Evolutionary conservation across 2,113 vertebrate species (phyloP), one percentile per base, ranked within the genome.

Genomic region (Carlito syrichta): DNA sequence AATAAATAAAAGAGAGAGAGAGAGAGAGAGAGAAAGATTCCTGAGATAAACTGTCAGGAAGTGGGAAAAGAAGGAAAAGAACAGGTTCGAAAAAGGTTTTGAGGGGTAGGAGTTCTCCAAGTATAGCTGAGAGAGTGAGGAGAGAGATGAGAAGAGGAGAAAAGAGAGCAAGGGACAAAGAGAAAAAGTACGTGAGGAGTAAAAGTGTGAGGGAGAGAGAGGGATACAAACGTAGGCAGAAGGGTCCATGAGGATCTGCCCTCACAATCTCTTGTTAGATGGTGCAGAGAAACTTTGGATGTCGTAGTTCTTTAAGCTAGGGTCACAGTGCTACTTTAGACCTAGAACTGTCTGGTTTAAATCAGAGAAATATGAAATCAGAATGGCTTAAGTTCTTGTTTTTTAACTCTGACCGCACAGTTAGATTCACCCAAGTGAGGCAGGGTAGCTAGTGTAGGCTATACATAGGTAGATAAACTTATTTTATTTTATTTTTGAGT

Each of bases 21-120:
- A 54, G 1, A 22, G 19, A 22, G n/a, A 58, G 56, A 35, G 32
- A 77, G 69, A 62, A 30, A 43, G 74, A 73, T 88, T 92, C 56
- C 68, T 84, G 35, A 95, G 90, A 58, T 54, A 71, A 76, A 62
- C 10, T 43, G 69, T 84, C 40, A 79, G 56, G 43, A 91, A 88
- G 58, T 35, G 25, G 83, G 48, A 5, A 58, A 78, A 58, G 25
- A 40, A 76, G 93, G 63, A 16, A 27, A 86, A n/a, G 13, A 62
- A 86, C 43, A 25, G 17, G 20, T 56, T 30, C 32, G 48, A 76
- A 76, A 22, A 32, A 10, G 3, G 35, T 30, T 38, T 16, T 16
- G 38, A 54, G 20, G 11, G 32, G 14, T 50, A 38, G 38, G 38
- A 85, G 76, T 74, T 95, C 71, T 71, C 17, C 62, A 35, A 81